A percentile compares a stretch with the other conserved stretches of the same genome.
Evolutionary conservation across 1,140 invertebrate genomes (phyloP).

Genomic region (Magallana angulata): DNA sequence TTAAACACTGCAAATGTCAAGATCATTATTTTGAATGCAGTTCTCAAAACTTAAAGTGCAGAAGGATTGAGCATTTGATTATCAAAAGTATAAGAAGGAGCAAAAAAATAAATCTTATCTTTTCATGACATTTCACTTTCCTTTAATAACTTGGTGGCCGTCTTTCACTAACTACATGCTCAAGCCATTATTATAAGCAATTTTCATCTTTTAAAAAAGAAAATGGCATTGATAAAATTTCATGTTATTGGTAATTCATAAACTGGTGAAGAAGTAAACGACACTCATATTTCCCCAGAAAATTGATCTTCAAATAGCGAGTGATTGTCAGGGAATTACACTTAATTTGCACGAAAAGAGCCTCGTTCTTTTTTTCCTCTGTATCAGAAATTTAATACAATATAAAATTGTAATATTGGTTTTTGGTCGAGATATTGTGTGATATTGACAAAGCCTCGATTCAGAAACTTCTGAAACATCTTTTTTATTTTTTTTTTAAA

Average conservation of each 20-base stretch:
- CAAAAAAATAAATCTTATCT: no score
- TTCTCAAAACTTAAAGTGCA: no score
- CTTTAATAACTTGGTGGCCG: background rate
- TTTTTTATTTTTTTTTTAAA: no score
- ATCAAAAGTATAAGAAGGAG: no score
- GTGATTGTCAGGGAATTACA: conserved; percentile 16
- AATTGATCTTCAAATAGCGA: conserved; percentile 22
- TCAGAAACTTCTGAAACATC: no score
- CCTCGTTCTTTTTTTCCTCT: background rate
- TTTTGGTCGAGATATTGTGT: no score
- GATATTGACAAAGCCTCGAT: no score
- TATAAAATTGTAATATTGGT: background rate
- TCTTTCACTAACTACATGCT: background rate
- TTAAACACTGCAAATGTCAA: no score
- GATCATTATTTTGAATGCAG: no score
- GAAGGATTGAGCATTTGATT: no score
- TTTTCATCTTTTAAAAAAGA: background rate
- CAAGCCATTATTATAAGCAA: background rate
- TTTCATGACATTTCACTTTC: no score
- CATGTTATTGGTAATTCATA: conserved; percentile 32
- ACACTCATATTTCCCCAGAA: background rate
- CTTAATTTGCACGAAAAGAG: conserved; percentile 32
- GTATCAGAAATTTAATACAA: conserved; percentile 1
- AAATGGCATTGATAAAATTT: conserved; percentile 28
- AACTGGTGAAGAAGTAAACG: conserved; percentile 1